Base-by-base conservation (phyloP, 1,140 invertebrate species). In the Dufourea novaeangliae region DNA sequence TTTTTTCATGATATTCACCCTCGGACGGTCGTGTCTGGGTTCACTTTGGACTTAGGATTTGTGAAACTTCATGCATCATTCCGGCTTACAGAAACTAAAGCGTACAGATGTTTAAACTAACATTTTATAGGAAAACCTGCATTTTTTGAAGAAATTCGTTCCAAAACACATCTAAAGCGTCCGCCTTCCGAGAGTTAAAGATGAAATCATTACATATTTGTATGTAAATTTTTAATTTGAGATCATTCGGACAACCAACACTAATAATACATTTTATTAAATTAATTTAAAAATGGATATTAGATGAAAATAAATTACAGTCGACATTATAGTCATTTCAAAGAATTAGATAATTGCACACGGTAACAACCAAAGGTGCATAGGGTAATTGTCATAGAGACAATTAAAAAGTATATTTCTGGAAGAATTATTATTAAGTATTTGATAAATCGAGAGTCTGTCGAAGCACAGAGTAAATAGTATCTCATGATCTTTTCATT, bases 211-310 rank as follows among this genome's bases (percentile, higher is more conserved):
- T 29, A 34, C 34, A 27, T 10, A 14, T 39, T 50, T 56, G 1
- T 8, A 2, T 25, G 39, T 56, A 2, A 17, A 3, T n/a, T 50
- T 12, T 17, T 17, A 74, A 52, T 37, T 52, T 66, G 12, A 39
- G 10, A 50, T 76, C 56, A 69, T 76, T 76, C 73, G 73, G 73
- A 76, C 69, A 76, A 76, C 20, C 39, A 27, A 46, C 44, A 46
- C 17, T n/a, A 20, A 22, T 20, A 25, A n/a, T 46, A 34, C 22
- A 29, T 59, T 27, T 39, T 3, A 25, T 37, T 7, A 41, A 27
- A 29, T 50, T 27, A 34, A 46, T 44, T 67, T 44, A 0, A 59
- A 67, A 57, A 29, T 75, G 12, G 2, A 34, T 17, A 69, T 50
- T 46, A 57, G 69, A 69, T 69, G n/a, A 32, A 25, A 41, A 32